phyloP scores from a whole-genome alignment of 2,113 vertebrate genomes.

The Calidris pygmaea region DNA sequence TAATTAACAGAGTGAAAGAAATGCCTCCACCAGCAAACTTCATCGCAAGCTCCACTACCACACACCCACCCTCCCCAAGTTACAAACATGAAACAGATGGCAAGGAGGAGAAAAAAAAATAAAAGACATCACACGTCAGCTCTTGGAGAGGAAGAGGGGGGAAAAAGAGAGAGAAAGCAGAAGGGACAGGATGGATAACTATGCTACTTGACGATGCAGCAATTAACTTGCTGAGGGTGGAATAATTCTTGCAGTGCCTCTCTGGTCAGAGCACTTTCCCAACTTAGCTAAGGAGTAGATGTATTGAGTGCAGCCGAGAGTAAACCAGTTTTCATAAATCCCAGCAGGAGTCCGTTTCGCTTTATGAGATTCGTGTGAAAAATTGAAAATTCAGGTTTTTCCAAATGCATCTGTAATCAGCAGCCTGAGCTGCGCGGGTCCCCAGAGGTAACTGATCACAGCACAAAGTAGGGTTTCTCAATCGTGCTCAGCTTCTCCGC shows the following conservation, averaged over 20 bases:
- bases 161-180: conserved; percentile 20
- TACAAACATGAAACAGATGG: conserved; percentile 61
- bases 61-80: conserved; percentile 53
- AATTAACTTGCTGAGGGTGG: conserved; percentile 68
- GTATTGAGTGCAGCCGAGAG: conserved; percentile 52
- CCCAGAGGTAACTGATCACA: conserved; percentile 58
- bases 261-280: not conserved
- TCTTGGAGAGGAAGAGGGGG: not conserved
- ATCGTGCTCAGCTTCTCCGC: conserved; percentile 20
- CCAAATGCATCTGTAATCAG: conserved; percentile 58
- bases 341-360: conserved; percentile 30
- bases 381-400: conserved; percentile 69
- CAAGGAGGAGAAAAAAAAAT: conserved; percentile 37
- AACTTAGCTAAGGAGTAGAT: conserved; percentile 39
- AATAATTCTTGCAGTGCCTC: conserved; percentile 43
- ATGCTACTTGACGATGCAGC: conserved; percentile 44
- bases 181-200: conserved; percentile 58
- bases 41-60: conserved; percentile 46
- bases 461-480: conserved; percentile 43
- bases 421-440: not conserved
- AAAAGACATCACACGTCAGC: conserved; percentile 46
- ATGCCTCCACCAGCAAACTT: conserved; percentile 60
- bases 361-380: conserved; percentile 68
- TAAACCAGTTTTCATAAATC: conserved; percentile 62
- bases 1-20: conserved; percentile 63